Evolutionary conservation across 2,888 invertebrate genomes (phyloP).

Genomic region (Drosophila barbarae): DNA sequence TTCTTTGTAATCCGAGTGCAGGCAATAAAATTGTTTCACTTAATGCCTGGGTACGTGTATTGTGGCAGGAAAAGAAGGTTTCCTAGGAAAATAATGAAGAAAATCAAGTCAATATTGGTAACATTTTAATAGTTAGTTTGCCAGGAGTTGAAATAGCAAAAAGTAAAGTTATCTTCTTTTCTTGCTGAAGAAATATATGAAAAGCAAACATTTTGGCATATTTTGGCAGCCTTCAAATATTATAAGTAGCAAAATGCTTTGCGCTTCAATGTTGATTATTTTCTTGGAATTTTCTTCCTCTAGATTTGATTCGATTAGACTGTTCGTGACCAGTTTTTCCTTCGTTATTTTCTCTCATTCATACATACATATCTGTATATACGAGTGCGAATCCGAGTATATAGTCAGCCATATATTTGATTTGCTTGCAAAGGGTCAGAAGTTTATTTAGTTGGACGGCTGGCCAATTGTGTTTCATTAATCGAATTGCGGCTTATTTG

Average conservation of each 20-base stretch:
- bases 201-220: conserved; percentile 2
- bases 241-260: conserved; percentile 16
- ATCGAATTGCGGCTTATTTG: conserved; percentile 13
- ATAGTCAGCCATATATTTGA: conserved; percentile 4
- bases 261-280: conserved; percentile 20
- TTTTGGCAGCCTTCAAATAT: conserved; percentile 17
- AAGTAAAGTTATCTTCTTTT: background rate
- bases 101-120: background rate
- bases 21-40: conserved; percentile 26
- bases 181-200: background rate
- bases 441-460: conserved; percentile 15
- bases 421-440: conserved; percentile 24
- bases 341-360: background rate
- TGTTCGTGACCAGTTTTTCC: conserved; percentile 22
- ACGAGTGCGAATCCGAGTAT: background rate
- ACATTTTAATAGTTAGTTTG: no score
- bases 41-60: conserved; percentile 5
- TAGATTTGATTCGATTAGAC: conserved; percentile 33
- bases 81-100: background rate
- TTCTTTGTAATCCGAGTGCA: conserved; percentile 58
- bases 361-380: background rate
- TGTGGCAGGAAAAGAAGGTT: background rate
- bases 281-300: conserved; percentile 11
- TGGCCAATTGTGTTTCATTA: conserved; percentile 7
- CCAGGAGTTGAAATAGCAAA: no score